Percentiles rank a stretch among this genome's conserved stretches.
phyloP scores from a whole-genome alignment of 2,113 vertebrate species.

The Rhinopomastus cyanomelas region DNA sequence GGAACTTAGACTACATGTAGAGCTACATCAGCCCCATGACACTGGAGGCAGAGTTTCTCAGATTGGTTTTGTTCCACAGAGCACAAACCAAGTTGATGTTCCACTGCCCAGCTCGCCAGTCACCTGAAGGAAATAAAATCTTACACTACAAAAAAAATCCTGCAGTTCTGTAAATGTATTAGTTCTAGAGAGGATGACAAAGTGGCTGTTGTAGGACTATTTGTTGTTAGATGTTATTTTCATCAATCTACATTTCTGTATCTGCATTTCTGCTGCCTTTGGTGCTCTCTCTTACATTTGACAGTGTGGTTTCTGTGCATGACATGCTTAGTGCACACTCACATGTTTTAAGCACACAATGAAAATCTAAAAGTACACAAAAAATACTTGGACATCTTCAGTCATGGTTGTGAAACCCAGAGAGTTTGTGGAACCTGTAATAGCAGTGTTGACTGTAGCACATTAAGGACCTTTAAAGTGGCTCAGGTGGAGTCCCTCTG shows the following conservation, averaged over 20 bases:
- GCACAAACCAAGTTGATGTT: accelerated
- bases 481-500: neutral
- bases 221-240: neutral
- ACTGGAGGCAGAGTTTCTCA: neutral
- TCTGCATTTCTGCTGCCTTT: neutral
- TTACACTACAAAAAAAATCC: neutral
- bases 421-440: neutral
- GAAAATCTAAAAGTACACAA: neutral
- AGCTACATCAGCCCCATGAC: neutral
- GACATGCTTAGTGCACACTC: neutral
- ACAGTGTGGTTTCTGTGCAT: accelerated
- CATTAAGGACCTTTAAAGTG: neutral
- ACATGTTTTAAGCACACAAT: neutral
- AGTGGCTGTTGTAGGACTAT: neutral
- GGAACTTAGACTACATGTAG: neutral
- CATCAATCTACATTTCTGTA: too few relatives aligned
- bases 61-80: neutral
- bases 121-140: neutral
- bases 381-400: neutral
- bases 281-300: neutral
- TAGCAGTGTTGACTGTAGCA: neutral
- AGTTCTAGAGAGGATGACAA: neutral
- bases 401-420: neutral
- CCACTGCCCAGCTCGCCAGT: neutral
- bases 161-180: neutral